A percentile compares a stretch with the other conserved stretches of the same genome.
Evolutionary conservation across 2,888 invertebrate species (phyloP).

Genomic region (Thecophora atra): DNA sequence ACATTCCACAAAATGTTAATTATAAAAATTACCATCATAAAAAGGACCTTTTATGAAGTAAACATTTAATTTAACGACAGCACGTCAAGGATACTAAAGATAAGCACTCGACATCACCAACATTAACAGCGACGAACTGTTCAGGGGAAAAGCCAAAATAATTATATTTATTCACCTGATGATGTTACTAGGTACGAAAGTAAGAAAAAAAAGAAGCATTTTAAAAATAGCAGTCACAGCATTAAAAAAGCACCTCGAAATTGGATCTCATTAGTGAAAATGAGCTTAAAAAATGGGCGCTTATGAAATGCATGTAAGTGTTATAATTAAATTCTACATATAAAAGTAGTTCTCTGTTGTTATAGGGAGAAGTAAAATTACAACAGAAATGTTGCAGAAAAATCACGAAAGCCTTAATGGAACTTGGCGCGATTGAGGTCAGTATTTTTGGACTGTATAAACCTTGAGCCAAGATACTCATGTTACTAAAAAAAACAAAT

Average conservation of each 20-base stretch:
- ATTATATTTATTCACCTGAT: conserved; percentile 16
- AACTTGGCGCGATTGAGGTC: too few relatives aligned
- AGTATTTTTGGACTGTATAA: too few relatives aligned
- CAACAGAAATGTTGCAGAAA: not conserved
- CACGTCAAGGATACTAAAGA: conserved; percentile 38
- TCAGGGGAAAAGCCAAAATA: not conserved
- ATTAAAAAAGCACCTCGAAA: not conserved
- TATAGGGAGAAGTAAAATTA: not conserved
- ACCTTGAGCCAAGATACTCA: too few relatives aligned
- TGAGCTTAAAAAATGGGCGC: not conserved
- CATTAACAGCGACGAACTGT: not conserved
- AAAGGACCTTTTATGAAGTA: conserved; percentile 27
- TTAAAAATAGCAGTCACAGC: not conserved
- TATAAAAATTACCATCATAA: conserved; percentile 19
- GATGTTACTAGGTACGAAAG: not conserved
- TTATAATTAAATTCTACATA: not conserved
- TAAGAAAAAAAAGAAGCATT: not conserved
- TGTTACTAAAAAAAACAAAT: too few relatives aligned
- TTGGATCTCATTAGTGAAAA: conserved; percentile 1
- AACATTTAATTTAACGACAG: conserved; percentile 37
- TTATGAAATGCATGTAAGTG: not conserved
- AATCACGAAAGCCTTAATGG: not conserved
- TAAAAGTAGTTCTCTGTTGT: too few relatives aligned
- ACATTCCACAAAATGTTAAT: conserved; percentile 3
- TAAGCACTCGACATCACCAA: conserved; percentile 13